A percentile compares a stretch with the other conserved stretches of the same genome.
These are phyloP conservation scores for Anoura caudifer DNA, from an alignment of 2,113 vertebrate genomes.

Conservation along the genomic window DNA sequence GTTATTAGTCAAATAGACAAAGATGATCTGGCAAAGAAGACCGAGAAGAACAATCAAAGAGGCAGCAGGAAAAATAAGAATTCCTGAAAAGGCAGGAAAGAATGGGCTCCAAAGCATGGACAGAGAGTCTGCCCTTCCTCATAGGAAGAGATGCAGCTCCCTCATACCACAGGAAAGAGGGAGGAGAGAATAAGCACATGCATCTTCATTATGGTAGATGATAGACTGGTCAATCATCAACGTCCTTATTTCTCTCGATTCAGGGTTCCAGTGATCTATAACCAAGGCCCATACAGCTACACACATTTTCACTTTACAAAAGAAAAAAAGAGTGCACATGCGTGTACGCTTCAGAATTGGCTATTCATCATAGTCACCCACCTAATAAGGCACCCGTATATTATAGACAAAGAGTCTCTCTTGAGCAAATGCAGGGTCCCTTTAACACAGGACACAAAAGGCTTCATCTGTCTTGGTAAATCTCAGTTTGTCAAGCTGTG, in stretches of 20 bases:
- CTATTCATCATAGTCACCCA: conserved; percentile 43
- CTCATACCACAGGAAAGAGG: background rate
- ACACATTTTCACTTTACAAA: conserved; percentile 54
- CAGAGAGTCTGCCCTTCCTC: background rate
- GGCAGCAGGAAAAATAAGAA: background rate
- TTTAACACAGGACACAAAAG: conserved; percentile 70
- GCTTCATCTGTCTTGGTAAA: conserved; percentile 50
- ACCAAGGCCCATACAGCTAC: background rate
- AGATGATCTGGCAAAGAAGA: background rate
- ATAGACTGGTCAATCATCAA: background rate
- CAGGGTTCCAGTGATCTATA: background rate
- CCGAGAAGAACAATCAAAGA: background rate
- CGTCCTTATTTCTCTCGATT: background rate
- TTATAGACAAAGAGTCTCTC: conserved; percentile 70
- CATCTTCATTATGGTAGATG: background rate
- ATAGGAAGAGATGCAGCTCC: background rate
- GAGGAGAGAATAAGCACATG: background rate
- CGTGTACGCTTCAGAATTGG: conserved; percentile 66
- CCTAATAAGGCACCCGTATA: conserved; percentile 17
- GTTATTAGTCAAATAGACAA: background rate
- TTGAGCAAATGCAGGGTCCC: conserved; percentile 35
- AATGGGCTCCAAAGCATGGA: background rate
- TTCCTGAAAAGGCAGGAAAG: background rate
- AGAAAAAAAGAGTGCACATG: conserved; percentile 73
- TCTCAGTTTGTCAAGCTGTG: background rate